These are phyloP conservation scores for Nyctibius bracteatus DNA, from an alignment of 2,113 vertebrate species.

Conservation along the genomic window DNA sequence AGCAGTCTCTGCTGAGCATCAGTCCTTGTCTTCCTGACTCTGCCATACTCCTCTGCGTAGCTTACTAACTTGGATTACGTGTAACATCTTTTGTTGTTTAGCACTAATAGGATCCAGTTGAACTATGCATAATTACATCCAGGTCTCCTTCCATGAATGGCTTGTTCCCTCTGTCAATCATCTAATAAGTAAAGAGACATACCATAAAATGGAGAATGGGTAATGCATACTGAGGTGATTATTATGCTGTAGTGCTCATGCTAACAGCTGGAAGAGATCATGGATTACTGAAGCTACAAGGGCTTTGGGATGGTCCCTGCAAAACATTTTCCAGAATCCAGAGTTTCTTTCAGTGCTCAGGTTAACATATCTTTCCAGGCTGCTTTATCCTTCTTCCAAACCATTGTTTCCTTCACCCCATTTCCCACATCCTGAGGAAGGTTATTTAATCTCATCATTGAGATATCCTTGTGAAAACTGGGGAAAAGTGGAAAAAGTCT, in stretches of 20 bases:
- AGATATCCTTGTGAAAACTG: background rate
- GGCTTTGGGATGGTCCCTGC: constrained; percentile 32
- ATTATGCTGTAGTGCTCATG: background rate
- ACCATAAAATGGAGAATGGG: constrained; percentile 22
- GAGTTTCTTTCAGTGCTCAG: constrained; percentile 30
- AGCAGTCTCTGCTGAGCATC: background rate
- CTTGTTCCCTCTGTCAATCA: constrained; percentile 26
- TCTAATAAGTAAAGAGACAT: constrained; percentile 16
- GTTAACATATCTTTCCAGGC: background rate
- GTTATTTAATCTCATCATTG: background rate
- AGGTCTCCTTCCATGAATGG: constrained; percentile 43
- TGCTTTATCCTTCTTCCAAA: constrained; percentile 10
- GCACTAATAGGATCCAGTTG: constrained; percentile 22
- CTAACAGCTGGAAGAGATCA: constrained; percentile 68
- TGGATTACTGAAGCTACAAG: constrained; percentile 23
- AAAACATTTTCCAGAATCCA: constrained; percentile 36
- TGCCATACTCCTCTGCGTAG: background rate
- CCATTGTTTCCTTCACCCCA: background rate
- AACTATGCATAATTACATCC: constrained; percentile 56
- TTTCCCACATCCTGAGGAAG: background rate
- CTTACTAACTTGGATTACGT: background rate
- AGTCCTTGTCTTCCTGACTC: constrained; percentile 11
- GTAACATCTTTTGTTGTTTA: constrained; percentile 41
- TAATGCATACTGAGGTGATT: constrained; percentile 49
- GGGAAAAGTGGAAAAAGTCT: background rate